Evolutionary conservation across 2,888 invertebrate genomes (phyloP).

Genomic region (Pollenia amentaria): DNA sequence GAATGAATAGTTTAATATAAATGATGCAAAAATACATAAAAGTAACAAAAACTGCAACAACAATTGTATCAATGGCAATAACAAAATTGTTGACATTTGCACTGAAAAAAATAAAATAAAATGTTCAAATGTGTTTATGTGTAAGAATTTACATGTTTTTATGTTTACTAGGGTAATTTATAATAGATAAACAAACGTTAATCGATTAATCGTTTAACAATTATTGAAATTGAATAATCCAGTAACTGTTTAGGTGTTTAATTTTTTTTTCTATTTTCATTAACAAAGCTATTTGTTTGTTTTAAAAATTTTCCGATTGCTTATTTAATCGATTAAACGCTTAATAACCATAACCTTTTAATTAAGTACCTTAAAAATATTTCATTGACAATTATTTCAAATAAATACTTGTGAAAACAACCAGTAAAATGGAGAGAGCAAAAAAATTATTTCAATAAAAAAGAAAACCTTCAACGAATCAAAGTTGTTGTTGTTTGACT

Average conservation of each 20-base stretch:
- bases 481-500: slow-evolving; percentile 47
- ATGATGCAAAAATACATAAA: slow-evolving; percentile 34
- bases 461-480: slow-evolving; percentile 51
- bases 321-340: background rate
- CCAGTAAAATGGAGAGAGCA: background rate
- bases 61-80: background rate
- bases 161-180: background rate
- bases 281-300: too few species aligned
- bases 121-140: slow-evolving; percentile 17
- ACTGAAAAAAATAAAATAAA: slow-evolving; percentile 35
- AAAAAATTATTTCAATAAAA: slow-evolving; percentile 32
- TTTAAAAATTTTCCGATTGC: background rate
- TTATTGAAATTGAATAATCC: too few species aligned
- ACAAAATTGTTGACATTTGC: slow-evolving; percentile 61
- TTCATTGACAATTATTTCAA: slow-evolving; percentile 36
- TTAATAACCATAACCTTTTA: background rate
- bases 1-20: slow-evolving; percentile 37
- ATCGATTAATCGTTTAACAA: background rate
- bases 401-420: slow-evolving; percentile 23
- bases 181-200: background rate
- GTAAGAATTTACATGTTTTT: background rate
- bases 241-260: too few species aligned
- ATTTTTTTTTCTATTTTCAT: background rate
- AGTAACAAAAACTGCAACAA: slow-evolving; percentile 21
- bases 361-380: background rate